These are phyloP conservation scores for Agapornis roseicollis DNA, from an alignment of 2,113 vertebrate genomes.

Conservation along the genomic window DNA sequence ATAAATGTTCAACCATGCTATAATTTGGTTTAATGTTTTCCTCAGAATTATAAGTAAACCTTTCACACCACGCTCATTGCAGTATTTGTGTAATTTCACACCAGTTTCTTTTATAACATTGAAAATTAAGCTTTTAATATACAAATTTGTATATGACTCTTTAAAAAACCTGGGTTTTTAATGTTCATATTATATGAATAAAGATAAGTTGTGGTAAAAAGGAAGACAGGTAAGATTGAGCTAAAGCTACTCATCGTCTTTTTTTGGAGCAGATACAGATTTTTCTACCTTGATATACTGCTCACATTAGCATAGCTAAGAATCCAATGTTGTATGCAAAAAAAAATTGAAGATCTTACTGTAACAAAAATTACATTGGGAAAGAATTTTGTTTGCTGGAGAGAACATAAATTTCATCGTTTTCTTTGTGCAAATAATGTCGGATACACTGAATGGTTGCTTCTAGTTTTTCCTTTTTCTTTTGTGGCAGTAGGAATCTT, in stretches of 20 bases:
- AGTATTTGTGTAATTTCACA: background rate
- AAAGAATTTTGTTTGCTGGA: background rate
- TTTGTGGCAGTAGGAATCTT: background rate
- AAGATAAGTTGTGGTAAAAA: background rate
- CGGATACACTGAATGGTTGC: background rate
- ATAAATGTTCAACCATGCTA: background rate
- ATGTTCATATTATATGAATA: background rate
- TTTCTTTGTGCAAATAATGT: background rate
- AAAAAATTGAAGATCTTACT: background rate
- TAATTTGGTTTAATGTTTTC: background rate
- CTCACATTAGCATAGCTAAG: background rate
- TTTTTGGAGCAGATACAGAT: background rate
- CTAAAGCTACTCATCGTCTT: background rate
- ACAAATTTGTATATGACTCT: background rate
- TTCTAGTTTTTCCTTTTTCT: background rate
- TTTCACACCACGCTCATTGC: background rate
- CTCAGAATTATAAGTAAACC: background rate
- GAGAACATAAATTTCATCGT: background rate
- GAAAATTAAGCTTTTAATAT: background rate
- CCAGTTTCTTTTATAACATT: background rate
- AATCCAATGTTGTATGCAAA: background rate
- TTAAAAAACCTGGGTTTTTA: background rate
- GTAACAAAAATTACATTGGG: background rate
- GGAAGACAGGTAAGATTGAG: background rate
- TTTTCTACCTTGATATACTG: background rate